phyloP scores from a whole-genome alignment of 2,797 vertebrate species.

The Epinephelus coioides region DNA sequence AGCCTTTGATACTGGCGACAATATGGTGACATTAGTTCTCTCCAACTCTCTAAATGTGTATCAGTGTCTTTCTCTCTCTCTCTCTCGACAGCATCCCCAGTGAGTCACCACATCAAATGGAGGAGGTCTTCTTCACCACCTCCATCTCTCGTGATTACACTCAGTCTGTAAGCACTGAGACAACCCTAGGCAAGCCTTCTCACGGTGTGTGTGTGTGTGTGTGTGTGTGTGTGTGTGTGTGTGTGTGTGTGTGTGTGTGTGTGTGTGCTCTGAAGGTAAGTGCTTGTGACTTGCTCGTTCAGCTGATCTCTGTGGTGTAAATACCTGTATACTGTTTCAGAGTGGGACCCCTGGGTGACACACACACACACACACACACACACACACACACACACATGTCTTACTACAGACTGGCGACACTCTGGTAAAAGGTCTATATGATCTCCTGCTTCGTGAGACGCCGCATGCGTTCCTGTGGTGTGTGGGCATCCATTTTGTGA shows the following conservation, averaged over 20 bases:
- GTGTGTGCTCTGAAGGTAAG: constrained; percentile 18
- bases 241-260: neutral
- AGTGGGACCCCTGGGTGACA: constrained; percentile 4
- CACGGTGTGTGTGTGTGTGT: neutral
- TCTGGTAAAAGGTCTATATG: neutral
- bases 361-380: neutral
- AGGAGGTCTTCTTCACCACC: constrained; percentile 10
- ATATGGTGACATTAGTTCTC: neutral
- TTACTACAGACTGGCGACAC: neutral
- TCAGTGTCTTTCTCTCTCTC: neutral
- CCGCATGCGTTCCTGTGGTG: constrained; percentile 1
- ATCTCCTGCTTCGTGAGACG: too few relatives aligned
- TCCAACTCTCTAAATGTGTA: neutral
- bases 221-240: constrained; percentile 2
- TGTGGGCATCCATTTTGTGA: constrained; percentile 42
- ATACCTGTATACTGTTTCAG: constrained; percentile 20
- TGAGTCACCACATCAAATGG: constrained; percentile 30
- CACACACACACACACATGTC: neutral
- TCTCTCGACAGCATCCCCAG: neutral
- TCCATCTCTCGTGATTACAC: constrained; percentile 9
- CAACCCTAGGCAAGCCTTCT: neutral
- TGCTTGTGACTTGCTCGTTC: constrained; percentile 27
- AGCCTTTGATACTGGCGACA: neutral
- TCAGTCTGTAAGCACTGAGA: constrained; percentile 2
- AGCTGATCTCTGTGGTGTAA: constrained; percentile 22